Conservation (phyloP, 2,113 vertebrate species). For the Nibea coibor region DNA sequence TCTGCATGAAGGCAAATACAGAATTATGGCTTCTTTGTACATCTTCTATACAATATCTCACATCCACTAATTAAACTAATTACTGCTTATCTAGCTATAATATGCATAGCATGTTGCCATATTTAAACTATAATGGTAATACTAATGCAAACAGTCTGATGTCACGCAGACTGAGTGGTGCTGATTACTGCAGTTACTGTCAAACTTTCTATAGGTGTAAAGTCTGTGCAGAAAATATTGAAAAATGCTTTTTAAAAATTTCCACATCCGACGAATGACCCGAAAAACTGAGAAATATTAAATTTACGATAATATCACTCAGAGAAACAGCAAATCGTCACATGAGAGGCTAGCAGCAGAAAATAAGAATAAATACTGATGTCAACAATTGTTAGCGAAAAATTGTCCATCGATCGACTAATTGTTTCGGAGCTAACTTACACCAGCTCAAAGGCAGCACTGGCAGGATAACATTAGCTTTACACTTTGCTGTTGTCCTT, state of each 20-base stretch:
- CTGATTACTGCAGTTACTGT: neutral
- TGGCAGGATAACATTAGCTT: neutral
- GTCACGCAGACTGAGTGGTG: neutral
- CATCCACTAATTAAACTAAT: conserved; percentile 44
- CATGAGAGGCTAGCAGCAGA: neutral
- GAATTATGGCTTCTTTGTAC: conserved; percentile 39
- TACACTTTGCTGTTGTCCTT: neutral
- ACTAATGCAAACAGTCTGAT: neutral
- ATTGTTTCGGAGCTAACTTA: neutral
- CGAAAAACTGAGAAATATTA: neutral
- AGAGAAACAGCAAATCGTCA: neutral
- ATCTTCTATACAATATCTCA: conserved; percentile 7
- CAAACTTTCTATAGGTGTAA: neutral
- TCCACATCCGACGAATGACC: neutral
- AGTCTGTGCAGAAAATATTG: neutral
- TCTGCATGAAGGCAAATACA: conserved; percentile 17
- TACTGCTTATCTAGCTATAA: conserved; percentile 37
- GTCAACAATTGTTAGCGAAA: neutral
- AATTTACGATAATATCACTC: neutral
- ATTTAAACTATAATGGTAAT: conserved; percentile 9
- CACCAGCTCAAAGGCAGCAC: neutral
- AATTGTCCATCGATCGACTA: neutral
- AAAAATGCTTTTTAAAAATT: neutral
- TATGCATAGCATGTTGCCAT: neutral
- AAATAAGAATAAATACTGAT: neutral